Evolutionary conservation across 2,797 vertebrate genomes (phyloP).

Genomic region (Amazonetta brasiliensis): DNA sequence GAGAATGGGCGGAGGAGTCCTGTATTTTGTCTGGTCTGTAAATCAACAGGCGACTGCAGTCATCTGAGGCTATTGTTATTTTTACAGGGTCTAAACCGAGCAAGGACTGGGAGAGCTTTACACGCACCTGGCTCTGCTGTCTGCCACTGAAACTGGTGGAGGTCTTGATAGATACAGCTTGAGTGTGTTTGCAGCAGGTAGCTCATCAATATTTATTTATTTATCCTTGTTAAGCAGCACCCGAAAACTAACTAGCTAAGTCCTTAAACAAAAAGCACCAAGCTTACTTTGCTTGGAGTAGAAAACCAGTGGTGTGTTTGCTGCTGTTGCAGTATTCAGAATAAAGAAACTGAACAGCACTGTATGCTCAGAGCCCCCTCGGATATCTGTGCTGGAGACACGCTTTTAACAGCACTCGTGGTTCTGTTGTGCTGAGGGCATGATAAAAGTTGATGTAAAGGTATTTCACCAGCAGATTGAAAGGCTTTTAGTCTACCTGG

Average conservation of each 20-base stretch:
- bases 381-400: not conserved
- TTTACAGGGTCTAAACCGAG: not conserved
- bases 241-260: not conserved
- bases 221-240: not conserved
- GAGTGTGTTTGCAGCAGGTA: not conserved
- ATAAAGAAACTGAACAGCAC: not conserved
- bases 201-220: not conserved
- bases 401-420: not conserved
- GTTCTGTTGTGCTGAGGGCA: not conserved
- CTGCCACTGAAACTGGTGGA: not conserved
- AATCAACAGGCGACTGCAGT: not conserved
- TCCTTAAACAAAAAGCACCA: not conserved
- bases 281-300: not conserved
- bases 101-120: not conserved
- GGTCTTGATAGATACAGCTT: not conserved
- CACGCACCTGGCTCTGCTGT: not conserved
- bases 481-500: not conserved
- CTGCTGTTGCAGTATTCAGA: not conserved
- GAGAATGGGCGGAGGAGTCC: not conserved
- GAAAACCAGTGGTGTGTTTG: not conserved
- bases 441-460: not conserved
- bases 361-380: fast-evolving
- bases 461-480: not conserved
- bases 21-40: not conserved
- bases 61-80: not conserved